A percentile compares a stretch with the other conserved stretches of the same genome.
These are phyloP conservation scores for Sceliomorpha sp. DNA, from an alignment of 2,888 invertebrate species.

Conservation along the genomic window DNA sequence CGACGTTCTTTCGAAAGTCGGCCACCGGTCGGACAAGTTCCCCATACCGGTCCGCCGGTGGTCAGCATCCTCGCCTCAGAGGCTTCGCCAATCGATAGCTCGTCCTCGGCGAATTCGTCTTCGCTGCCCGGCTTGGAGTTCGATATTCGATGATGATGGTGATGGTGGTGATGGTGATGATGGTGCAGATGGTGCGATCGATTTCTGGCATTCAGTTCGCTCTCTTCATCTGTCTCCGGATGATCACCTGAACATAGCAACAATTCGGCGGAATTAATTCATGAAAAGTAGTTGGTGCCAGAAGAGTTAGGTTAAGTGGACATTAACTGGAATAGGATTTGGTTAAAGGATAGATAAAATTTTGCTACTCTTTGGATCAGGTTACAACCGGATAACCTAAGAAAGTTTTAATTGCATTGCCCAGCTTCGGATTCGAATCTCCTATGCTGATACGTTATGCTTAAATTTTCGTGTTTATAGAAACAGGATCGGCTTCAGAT, in stretches of 20 bases:
- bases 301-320: too few species aligned
- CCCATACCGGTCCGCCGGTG: conserved; percentile 81
- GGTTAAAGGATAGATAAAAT: too few species aligned
- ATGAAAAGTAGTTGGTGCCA: too few species aligned
- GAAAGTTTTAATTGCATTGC: too few species aligned
- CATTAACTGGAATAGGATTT: too few species aligned
- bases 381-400: too few species aligned
- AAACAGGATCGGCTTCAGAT: too few species aligned
- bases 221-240: conserved; percentile 75
- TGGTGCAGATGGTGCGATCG: conserved; percentile 70
- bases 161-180: conserved; percentile 67
- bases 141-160: conserved; percentile 72
- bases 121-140: conserved; percentile 84
- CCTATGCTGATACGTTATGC: too few species aligned
- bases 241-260: conserved; percentile 73
- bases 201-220: conserved; percentile 72
- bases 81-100: conserved; percentile 82
- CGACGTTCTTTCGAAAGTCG: conserved; percentile 83
- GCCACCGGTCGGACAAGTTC: conserved; percentile 83
- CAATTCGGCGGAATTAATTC: too few species aligned
- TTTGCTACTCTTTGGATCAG: too few species aligned
- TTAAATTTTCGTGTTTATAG: too few species aligned
- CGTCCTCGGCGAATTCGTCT: conserved; percentile 93
- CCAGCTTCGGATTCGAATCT: too few species aligned
- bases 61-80: conserved; percentile 80